These are phyloP conservation scores for Lasioglossum figueresi DNA, from an alignment of 2,888 invertebrate species.

Conservation along the genomic window DNA sequence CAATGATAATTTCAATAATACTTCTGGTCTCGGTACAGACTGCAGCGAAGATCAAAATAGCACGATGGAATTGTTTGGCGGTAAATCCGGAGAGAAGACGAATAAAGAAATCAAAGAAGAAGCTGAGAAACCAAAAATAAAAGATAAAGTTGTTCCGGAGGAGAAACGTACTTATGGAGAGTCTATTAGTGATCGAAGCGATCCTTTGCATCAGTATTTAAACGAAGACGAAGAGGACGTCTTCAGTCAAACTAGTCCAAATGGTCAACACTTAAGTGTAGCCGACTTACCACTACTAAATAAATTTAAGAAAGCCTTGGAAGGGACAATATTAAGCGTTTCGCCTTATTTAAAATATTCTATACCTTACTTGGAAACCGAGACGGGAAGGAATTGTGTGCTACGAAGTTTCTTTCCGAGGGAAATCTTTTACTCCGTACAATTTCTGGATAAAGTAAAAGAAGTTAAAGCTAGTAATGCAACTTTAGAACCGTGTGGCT, in stretches of 20 bases:
- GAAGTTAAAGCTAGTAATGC: slow-evolving; percentile 69
- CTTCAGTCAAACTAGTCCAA: slow-evolving; percentile 77
- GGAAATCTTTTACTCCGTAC: slow-evolving; percentile 89
- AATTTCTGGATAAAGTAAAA: slow-evolving; percentile 84
- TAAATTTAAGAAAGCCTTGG: slow-evolving; percentile 90
- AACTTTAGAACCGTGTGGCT: slow-evolving; percentile 49
- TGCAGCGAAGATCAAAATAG: slow-evolving; percentile 55
- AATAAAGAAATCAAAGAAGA: slow-evolving; percentile 56
- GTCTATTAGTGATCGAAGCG: slow-evolving; percentile 91
- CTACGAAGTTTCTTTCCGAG: slow-evolving; percentile 90
- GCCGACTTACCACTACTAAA: slow-evolving; percentile 87
- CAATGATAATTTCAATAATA: slow-evolving; percentile 36
- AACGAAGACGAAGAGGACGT: slow-evolving; percentile 84
- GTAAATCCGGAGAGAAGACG: slow-evolving; percentile 38
- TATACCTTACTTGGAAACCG: slow-evolving; percentile 95
- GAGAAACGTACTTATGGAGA: slow-evolving; percentile 84
- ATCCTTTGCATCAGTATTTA: slow-evolving; percentile 89
- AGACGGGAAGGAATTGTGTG: slow-evolving; percentile 90
- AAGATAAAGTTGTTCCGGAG: slow-evolving; percentile 74
- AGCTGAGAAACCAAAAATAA: slow-evolving; percentile 52
- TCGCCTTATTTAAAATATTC: slow-evolving; percentile 94
- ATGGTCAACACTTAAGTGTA: slow-evolving; percentile 84
- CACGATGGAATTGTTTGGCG: slow-evolving; percentile 66
- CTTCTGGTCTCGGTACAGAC: slow-evolving; percentile 19
- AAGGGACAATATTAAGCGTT: slow-evolving; percentile 90